Conservation (phyloP, 1,140 invertebrate genomes). For the Atta colombica region DNA sequence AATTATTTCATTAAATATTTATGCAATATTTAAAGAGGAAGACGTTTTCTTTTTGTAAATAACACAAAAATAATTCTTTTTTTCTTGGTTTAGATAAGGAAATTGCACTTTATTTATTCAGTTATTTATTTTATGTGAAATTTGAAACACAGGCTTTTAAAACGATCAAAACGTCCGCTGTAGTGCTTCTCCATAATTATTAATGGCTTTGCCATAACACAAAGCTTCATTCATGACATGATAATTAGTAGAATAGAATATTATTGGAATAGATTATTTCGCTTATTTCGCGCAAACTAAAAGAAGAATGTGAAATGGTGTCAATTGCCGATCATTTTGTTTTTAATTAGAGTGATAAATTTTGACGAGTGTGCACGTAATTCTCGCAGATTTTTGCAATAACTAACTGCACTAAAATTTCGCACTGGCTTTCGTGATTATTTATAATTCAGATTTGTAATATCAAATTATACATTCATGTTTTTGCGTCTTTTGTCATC, state of each 20-base stretch:
- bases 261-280: slow-evolving; percentile 37
- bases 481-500: not conserved
- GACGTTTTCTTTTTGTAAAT: not conserved
- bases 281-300: not conserved
- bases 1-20: not conserved
- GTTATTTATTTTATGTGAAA: slow-evolving; percentile 23
- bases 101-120: not conserved
- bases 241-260: slow-evolving; percentile 46
- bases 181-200: slow-evolving; percentile 31
- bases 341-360: not conserved
- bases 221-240: slow-evolving; percentile 15
- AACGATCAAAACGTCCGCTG: slow-evolving; percentile 3
- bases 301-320: not conserved
- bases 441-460: not conserved
- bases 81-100: not conserved
- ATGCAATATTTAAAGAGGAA: not conserved
- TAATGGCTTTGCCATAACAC: slow-evolving; percentile 35
- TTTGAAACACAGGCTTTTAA: not conserved
- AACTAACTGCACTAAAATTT: slow-evolving; percentile 9
- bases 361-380: not conserved
- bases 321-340: not conserved
- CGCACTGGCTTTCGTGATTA: not conserved
- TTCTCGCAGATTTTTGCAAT: not conserved
- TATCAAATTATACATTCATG: not conserved
- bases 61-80: not conserved